Evolutionary conservation across 2,797 vertebrate genomes (phyloP).

Genomic region (Tokudaia muenninki): DNA sequence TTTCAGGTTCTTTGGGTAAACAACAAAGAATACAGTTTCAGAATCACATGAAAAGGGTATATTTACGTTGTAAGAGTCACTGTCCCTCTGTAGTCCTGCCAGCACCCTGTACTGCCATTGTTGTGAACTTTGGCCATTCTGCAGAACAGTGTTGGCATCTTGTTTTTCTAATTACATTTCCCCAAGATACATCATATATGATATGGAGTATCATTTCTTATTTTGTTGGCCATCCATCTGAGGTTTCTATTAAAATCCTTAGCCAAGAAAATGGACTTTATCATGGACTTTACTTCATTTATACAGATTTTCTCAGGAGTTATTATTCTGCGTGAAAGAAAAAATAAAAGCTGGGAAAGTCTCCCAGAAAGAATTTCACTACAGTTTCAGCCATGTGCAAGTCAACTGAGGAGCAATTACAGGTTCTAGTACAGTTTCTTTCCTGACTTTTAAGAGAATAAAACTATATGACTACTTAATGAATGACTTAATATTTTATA

Average conservation of each 20-base stretch:
- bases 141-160: background rate
- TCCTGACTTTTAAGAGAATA: constrained; percentile 27
- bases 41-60: background rate
- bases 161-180: background rate
- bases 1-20: constrained; percentile 23
- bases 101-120: too few relatives aligned
- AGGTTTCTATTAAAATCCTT: background rate
- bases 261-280: background rate
- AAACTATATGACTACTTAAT: background rate
- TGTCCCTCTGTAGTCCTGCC: background rate
- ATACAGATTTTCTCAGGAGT: background rate
- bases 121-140: background rate
- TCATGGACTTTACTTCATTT: background rate
- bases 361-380: background rate
- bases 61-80: background rate
- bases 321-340: background rate
- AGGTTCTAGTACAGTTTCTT: background rate
- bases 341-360: constrained; percentile 31
- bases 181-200: background rate
- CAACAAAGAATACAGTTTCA: background rate
- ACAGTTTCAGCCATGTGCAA: constrained; percentile 15
- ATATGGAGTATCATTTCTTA: background rate
- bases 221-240: background rate
- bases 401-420: background rate
- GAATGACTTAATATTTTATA: background rate